Base-by-base conservation (phyloP, 2,113 vertebrate genomes). In the Brachypteracias leptosomus region DNA sequence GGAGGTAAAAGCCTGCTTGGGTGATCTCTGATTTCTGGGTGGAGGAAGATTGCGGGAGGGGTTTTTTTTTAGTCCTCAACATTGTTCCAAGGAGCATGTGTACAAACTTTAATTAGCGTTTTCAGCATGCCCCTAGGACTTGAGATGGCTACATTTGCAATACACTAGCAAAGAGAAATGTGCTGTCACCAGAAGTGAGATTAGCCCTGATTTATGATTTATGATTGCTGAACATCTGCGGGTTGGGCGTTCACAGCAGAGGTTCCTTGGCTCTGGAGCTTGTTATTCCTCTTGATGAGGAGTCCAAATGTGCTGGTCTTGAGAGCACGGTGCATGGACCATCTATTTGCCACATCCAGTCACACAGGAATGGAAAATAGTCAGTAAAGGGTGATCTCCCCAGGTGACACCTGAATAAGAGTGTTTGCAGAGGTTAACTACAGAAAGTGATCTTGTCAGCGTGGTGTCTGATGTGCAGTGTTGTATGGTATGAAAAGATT, bases 181-280 rank as follows among this genome's bases (percentile, higher is more conserved):
- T 36, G 67, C 73, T 88, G 66, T 91, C 92, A 88, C 78, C 61
- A 79, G 61, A 88, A 67, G 42, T 63, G 55, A 84, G 67, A 88
- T 63, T 79, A 88, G 78, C 42, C 68, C 22, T 94, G 46, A 91
- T 79, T 87, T 91, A 84, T 19, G 61, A 38, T 83, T 35, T 94
- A 91, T 8, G 54, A 31, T 74, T 40, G 44, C 36, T 74, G 61
- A 94, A 94, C 78, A 79, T 94, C 92, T 94, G 92, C 49, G 84
- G 66, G 68, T 70, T 79, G 79, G 84, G 67, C 33, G 31, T 70
- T 84, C 55, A 79, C 73, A 88, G 61, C 55, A 68, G 73, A 68
- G 49, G 44, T 57, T 68, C 61, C 42, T 84, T 79, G 78, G 66
- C 88, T 88, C 78, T 25, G 29, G 26, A 91, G 55, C 25, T 63